Evolutionary conservation across 2,888 invertebrate genomes (phyloP).

Genomic region (Lasius fuliginosus): DNA sequence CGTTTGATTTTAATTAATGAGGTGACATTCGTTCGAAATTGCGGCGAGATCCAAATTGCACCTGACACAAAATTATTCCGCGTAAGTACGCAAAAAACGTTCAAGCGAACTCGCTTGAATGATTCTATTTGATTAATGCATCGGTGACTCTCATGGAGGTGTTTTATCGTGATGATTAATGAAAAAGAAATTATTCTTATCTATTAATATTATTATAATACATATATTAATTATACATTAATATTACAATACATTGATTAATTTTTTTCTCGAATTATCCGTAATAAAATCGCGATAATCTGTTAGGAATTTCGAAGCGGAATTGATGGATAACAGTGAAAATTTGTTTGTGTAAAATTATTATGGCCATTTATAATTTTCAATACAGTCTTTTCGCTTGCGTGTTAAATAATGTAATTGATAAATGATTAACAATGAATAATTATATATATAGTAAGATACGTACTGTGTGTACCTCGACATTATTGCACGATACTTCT

Average conservation of each 20-base stretch:
- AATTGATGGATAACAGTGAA: neutral
- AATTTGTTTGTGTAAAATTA: slow-evolving; percentile 13
- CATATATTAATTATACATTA: too few relatives aligned
- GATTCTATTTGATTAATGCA: neutral
- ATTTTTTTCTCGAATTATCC: neutral
- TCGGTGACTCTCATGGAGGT: neutral
- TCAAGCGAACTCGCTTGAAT: neutral
- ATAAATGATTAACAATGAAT: neutral
- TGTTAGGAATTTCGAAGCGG: neutral
- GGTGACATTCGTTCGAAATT: slow-evolving; percentile 29
- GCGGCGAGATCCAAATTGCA: slow-evolving; percentile 31
- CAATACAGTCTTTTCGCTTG: neutral
- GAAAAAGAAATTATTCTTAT: neutral
- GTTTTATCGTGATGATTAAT: neutral
- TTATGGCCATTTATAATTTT: neutral
- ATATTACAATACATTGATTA: neutral
- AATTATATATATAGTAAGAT: neutral
- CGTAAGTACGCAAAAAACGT: slow-evolving; percentile 11
- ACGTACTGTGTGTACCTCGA: neutral
- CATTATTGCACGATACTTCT: neutral
- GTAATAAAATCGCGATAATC: neutral
- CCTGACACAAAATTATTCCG: slow-evolving; percentile 35
- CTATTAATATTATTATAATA: slow-evolving; percentile 1
- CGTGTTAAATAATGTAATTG: neutral
- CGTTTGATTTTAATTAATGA: slow-evolving; percentile 51